phyloP scores from a whole-genome alignment of 2,888 invertebrate species.

The Acrobasis repandana region DNA sequence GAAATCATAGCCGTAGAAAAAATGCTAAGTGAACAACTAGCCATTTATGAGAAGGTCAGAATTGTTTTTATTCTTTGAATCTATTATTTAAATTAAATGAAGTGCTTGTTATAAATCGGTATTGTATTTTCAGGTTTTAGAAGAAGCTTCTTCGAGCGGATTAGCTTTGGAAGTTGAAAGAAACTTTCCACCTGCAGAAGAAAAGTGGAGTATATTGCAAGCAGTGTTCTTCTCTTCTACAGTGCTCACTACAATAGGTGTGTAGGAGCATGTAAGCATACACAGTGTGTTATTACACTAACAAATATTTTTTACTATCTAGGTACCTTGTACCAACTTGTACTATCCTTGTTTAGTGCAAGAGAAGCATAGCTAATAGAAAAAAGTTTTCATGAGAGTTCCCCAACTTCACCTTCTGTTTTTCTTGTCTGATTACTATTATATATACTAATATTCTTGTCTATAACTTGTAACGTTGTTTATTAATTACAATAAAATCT shows the following conservation, averaged over 20 bases:
- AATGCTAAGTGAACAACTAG: conserved; percentile 65
- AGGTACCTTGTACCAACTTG: no score
- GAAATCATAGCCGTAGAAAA: conserved; percentile 63
- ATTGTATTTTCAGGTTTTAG: conserved; percentile 76
- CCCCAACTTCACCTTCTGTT: no score
- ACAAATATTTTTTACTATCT: background rate
- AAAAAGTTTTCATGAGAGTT: no score
- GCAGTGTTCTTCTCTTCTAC: conserved; percentile 95
- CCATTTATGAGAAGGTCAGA: conserved; percentile 68
- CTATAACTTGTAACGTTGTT: no score
- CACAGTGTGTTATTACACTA: conserved; percentile 32
- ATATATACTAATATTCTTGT: no score
- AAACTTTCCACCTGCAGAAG: conserved; percentile 79
- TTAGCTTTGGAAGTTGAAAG: conserved; percentile 81
- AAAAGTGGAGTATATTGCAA: conserved; percentile 91
- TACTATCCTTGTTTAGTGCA: no score
- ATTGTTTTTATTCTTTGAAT: background rate
- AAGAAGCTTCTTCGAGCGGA: conserved; percentile 88
- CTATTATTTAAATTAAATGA: background rate
- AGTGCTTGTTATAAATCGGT: background rate
- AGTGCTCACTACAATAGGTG: conserved; percentile 95
- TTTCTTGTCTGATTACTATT: no score
- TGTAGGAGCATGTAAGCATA: conserved; percentile 78
- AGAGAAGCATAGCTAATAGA: no score
- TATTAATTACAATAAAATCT: no score